Base-by-base conservation (phyloP, 2,113 vertebrate species). In the Periophthalmus modestus region DNA sequence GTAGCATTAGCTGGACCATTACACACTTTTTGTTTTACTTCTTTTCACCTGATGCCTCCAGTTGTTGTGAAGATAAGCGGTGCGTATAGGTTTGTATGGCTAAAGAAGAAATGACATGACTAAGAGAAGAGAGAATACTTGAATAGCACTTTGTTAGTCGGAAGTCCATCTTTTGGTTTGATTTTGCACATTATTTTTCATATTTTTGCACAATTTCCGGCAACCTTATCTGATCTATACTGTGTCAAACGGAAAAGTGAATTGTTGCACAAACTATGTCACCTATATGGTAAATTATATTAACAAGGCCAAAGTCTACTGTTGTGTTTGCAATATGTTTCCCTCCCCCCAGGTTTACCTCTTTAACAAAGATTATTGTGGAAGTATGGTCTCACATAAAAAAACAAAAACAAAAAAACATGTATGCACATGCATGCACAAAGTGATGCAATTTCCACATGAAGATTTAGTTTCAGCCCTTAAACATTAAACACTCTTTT, bases 1-100 rank as follows among this genome's bases (percentile, higher is more conserved):
- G 89, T 91, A 89, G 90, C 90, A 88, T 83, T 79, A 84, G 24
- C 66, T 75, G 69, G 75, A 68, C 76, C 43, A 33, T 72, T 80
- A 59, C 81, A 75, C 79, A 36, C 19, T 62, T 54, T 78, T 55
- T 48, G 69, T 46, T 3, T 72, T 72, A 46, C 28, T 66, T 74
- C 33, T 61, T 52, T 52, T 52, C 43, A 65, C 52, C 55, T 36
- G 33, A 24, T 66, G 71, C 61, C 61, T 79, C 28, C 67, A 68
- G 59, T 69, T 71, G 61, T 67, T 69, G 50, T 4, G 36, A 36
- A 72, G 33, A 71, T 73, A 57, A 39, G 63, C 62, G 61, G 69
- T 39, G 72, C 79, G 80, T 82, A 73, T 73, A 55, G 74, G 75
- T 19, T 71, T 2, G 15, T 84, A 57, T 74, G 73, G 63, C 34